Percentiles rank a stretch among this genome's conserved stretches.
Evolutionary conservation across 2,888 invertebrate genomes (phyloP).

Genomic region (Furcula furcula): DNA sequence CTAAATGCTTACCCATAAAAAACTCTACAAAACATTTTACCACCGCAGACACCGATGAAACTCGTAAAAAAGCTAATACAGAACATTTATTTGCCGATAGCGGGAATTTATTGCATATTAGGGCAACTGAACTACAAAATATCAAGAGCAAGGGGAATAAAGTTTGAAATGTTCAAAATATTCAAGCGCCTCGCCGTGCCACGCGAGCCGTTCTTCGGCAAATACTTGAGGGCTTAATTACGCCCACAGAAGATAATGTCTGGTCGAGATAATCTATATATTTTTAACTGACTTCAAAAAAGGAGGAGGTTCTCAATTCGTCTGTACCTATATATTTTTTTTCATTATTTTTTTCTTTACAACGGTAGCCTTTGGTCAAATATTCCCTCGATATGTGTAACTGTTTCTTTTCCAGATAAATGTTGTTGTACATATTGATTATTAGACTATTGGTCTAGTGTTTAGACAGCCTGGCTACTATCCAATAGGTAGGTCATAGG

Average conservation of each 20-base stretch:
- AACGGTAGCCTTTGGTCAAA: slow-evolving; percentile 17
- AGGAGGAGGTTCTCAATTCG: no score
- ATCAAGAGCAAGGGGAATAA: slow-evolving; percentile 4
- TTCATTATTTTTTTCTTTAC: slow-evolving; percentile 30
- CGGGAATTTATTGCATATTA: slow-evolving; percentile 6
- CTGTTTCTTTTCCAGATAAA: neutral
- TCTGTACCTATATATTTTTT: no score
- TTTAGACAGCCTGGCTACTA: no score
- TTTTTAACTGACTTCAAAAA: no score
- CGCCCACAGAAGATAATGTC: slow-evolving; percentile 22
- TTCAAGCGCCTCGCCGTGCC: slow-evolving; percentile 3
- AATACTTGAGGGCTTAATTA: slow-evolving; percentile 24
- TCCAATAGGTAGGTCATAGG: no score
- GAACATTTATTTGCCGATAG: slow-evolving; percentile 1
- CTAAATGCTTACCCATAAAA: neutral
- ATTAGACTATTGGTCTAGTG: no score
- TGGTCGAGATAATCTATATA: slow-evolving; percentile 25
- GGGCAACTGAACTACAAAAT: neutral
- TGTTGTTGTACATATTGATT: no score
- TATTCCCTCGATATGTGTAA: slow-evolving; percentile 3
- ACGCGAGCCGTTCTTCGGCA: slow-evolving; percentile 1
- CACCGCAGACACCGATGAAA: neutral
- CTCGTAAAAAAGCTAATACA: slow-evolving; percentile 1
- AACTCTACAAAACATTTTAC: neutral
- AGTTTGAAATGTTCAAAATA: slow-evolving; percentile 6